phyloP scores from a whole-genome alignment of 2,797 vertebrate genomes.

The Falco novaeseelandiae region DNA sequence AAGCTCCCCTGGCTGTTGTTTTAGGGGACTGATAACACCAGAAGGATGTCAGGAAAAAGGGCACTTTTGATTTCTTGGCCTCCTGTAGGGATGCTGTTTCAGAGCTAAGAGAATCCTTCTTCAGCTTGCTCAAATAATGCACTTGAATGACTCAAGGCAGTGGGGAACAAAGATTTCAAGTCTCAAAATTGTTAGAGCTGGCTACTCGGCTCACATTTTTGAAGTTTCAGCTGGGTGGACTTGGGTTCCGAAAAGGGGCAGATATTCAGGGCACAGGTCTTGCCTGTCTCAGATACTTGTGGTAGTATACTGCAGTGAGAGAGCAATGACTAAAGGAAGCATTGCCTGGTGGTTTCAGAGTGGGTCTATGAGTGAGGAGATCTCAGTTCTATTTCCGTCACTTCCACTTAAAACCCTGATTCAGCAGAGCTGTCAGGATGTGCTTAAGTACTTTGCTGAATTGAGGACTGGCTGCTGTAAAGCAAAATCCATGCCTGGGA shows the following conservation, averaged over 20 bases:
- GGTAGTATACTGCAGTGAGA: neutral
- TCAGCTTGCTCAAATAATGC: neutral
- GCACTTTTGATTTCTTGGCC: neutral
- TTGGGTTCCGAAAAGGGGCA: neutral
- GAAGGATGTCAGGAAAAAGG: neutral
- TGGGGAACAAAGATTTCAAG: neutral
- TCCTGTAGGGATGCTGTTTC: neutral
- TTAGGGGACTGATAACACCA: neutral
- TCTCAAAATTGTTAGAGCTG: neutral
- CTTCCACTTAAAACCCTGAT: conserved; percentile 41
- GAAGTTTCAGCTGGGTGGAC: neutral
- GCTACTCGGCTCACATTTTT: neutral
- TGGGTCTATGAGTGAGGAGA: neutral
- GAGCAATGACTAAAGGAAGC: neutral
- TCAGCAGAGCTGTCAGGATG: conserved; percentile 22
- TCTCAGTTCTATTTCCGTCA: conserved; percentile 23
- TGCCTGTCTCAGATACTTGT: neutral
- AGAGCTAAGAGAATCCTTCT: neutral
- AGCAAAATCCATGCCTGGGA: conserved; percentile 21
- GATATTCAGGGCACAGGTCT: neutral
- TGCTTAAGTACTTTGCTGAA: conserved; percentile 46
- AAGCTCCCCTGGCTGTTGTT: neutral
- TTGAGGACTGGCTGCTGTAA: neutral
- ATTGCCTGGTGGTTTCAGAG: neutral
- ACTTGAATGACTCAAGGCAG: neutral